phyloP scores from a whole-genome alignment of 30 jellyfish, hydroid and myxozoan species.

The Hydractinia echinata region DNA sequence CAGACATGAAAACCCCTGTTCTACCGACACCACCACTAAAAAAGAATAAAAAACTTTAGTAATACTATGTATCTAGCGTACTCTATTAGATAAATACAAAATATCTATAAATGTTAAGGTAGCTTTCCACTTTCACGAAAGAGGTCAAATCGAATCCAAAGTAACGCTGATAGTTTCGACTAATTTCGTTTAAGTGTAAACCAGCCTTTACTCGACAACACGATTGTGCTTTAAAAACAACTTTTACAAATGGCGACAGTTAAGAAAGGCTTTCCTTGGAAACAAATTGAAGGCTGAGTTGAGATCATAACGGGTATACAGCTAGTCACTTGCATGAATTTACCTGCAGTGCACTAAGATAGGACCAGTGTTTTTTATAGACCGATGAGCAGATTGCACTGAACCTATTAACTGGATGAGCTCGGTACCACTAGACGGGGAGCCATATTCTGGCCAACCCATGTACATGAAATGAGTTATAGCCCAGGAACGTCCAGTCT shows the following conservation, averaged over 20 bases:
- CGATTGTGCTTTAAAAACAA: too few relatives aligned
- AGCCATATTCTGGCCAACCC: slow-evolving; percentile 97
- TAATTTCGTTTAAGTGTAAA: too few relatives aligned
- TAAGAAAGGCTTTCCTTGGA: too few relatives aligned
- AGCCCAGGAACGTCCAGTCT: slow-evolving; percentile 89
- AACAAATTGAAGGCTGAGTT: too few relatives aligned
- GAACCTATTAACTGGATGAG: slow-evolving; percentile 60
- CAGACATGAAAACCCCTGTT: slow-evolving; percentile 90
- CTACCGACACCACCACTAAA: slow-evolving; percentile 99
- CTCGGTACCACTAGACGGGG: slow-evolving; percentile 84
- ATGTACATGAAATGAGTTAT: slow-evolving; percentile 68
- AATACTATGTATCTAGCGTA: not conserved
- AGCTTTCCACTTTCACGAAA: too few relatives aligned
- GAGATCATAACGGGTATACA: too few relatives aligned
- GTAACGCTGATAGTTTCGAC: too few relatives aligned
- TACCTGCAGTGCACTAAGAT: slow-evolving; percentile 94
- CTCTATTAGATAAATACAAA: not conserved
- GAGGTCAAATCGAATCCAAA: too few relatives aligned
- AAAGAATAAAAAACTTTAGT: not conserved
- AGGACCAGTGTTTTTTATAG: slow-evolving; percentile 57
- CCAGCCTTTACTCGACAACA: too few relatives aligned
- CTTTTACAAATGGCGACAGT: too few relatives aligned
- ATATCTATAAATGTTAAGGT: too few relatives aligned
- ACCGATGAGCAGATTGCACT: slow-evolving; percentile 48
- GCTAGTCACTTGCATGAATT: not conserved